Evolutionary conservation across 2,888 invertebrate species (phyloP), one percentile per base, ranked within the genome.

Genomic region (Drosophila niveifrons): DNA sequence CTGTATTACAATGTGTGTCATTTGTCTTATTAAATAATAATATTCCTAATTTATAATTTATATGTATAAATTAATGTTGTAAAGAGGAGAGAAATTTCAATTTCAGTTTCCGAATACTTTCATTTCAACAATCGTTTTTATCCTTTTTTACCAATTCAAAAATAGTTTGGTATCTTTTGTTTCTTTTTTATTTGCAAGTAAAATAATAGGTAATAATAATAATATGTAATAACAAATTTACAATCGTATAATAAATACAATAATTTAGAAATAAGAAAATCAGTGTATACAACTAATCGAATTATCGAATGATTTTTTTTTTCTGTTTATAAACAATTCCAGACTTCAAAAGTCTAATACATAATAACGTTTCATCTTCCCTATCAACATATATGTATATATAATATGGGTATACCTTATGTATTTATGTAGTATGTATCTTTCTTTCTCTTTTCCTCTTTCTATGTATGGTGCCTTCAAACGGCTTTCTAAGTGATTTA

Each of bases 291-390:
- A 68, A 65, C 61, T 72, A 55, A 70, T 59, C 46, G 47, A 53
- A 52, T 62, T 64, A 62, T 63, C 47, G 47, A 44, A 44, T 31
- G 41, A 63, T 63, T 23, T 23, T 23, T 23, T 4, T 17, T 18
- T 23, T 23, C n/a, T n/a, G n/a, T 23, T 65, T 67, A 58, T 66
- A 80, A 82, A 81, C 75, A 88, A 80, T 88, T 67, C 17, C 72
- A 78, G 83, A 84, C 83, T 88, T 86, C 67, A 75, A 23, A 23
- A 84, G 83, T 86, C 83, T 71, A 84, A 86, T 88, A 88, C 83
- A 88, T 75, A 73, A 85, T 72, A 66, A 66, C 63, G 43, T 55
- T 56, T 62, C 28, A 43, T 46, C 8, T 43, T 18, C 13, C 28
- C 15, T 11, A 18, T 56, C n/a, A 34, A 55, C 28, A 36, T 57